These are phyloP conservation scores for Prolemur simus DNA, from an alignment of 2,113 vertebrate genomes.

Conservation along the genomic window DNA sequence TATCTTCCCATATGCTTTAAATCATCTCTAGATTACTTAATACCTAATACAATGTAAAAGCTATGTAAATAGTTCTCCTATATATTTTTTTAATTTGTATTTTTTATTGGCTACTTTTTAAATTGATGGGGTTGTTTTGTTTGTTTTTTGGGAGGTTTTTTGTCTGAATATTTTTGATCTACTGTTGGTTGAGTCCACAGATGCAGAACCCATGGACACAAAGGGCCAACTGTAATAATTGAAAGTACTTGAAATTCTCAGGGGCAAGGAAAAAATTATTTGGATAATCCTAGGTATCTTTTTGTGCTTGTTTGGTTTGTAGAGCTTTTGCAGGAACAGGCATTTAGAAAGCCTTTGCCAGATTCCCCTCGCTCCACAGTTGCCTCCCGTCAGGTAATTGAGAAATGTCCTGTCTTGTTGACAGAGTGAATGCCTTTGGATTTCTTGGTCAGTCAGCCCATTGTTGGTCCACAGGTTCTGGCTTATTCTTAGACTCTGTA, in stretches of 20 bases:
- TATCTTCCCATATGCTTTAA: not conserved
- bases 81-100: not conserved
- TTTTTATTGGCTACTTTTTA: not conserved
- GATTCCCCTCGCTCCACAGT: not conserved
- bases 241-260: conserved; percentile 27
- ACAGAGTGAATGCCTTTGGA: conserved; percentile 16
- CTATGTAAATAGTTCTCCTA: not conserved
- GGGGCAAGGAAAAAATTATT: conserved; percentile 11
- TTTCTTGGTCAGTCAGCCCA: not conserved
- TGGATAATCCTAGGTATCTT: not conserved
- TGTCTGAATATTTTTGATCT: not conserved
- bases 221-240: not conserved
- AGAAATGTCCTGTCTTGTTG: conserved; percentile 1
- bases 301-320: conserved; percentile 21
- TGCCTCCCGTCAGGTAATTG: conserved; percentile 27
- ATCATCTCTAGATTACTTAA: not conserved
- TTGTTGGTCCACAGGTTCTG: conserved; percentile 42
- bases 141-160: not conserved
- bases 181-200: not conserved
- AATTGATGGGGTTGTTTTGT: not conserved
- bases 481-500: not conserved
- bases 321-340: conserved; percentile 11
- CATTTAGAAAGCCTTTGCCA: not conserved
- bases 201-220: not conserved
- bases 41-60: not conserved